phyloP scores from a whole-genome alignment of 2,113 vertebrate species.

The Pterophyllum scalare region DNA sequence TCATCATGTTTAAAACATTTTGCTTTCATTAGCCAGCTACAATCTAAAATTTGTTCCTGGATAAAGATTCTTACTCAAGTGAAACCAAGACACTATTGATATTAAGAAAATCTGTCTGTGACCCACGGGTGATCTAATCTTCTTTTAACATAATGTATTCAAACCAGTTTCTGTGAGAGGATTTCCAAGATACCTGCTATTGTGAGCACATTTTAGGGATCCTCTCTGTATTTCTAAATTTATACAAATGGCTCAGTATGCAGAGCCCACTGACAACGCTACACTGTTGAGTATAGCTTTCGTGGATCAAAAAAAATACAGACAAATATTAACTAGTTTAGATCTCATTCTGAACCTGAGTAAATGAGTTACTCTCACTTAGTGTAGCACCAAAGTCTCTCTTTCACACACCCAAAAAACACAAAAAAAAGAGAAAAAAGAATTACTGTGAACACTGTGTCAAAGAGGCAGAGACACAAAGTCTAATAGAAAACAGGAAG shows the following conservation, averaged over 20 bases:
- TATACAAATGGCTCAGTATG: background rate
- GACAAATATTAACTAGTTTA: background rate
- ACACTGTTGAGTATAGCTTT: background rate
- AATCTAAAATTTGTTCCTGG: background rate
- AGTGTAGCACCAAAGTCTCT: background rate
- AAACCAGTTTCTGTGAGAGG: background rate
- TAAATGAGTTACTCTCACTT: slow-evolving; percentile 35
- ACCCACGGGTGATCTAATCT: background rate
- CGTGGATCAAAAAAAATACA: background rate
- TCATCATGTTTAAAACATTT: background rate
- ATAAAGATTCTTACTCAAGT: background rate
- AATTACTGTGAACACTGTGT: background rate
- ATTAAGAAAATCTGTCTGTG: background rate
- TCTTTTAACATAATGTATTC: background rate
- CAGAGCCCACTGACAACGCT: background rate
- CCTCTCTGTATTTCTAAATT: background rate
- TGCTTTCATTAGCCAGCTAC: background rate
- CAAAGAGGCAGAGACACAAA: background rate
- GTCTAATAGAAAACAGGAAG: slow-evolving; percentile 45
- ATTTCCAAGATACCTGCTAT: background rate
- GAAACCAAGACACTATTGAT: background rate
- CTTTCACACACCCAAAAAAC: slow-evolving; percentile 10
- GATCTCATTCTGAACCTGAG: background rate
- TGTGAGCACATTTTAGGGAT: background rate
- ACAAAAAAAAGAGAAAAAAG: background rate